These are phyloP conservation scores for Elaphurus davidianus DNA, from an alignment of 2,113 vertebrate species.

Conservation along the genomic window DNA sequence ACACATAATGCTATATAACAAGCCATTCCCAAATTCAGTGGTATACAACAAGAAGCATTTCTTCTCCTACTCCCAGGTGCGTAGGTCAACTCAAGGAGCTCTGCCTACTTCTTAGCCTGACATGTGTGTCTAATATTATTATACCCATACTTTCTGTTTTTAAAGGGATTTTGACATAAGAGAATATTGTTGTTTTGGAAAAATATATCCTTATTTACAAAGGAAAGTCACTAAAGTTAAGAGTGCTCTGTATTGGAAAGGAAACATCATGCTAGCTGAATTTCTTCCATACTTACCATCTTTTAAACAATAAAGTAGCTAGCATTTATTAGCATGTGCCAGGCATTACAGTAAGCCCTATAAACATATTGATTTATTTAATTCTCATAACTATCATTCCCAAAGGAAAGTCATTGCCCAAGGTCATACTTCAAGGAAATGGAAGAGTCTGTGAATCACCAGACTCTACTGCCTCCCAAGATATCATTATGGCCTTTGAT, in stretches of 20 bases:
- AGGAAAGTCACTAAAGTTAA: not conserved
- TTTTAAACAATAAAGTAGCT: slow-evolving; percentile 42
- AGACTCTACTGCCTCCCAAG: not conserved
- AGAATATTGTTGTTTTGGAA: not conserved
- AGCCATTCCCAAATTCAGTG: not conserved
- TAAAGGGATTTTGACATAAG: not conserved
- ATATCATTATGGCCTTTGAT: not conserved
- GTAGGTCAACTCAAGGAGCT: not conserved
- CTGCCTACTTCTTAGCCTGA: not conserved
- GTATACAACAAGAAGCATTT: not conserved
- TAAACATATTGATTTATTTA: not conserved
- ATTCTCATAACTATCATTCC: not conserved
- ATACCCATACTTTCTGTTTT: not conserved
- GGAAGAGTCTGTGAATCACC: not conserved
- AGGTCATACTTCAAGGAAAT: not conserved
- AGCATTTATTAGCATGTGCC: slow-evolving; percentile 37
- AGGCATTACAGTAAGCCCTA: not conserved
- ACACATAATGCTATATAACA: not conserved
- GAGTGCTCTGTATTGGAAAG: slow-evolving; percentile 6
- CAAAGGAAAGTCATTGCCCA: not conserved
- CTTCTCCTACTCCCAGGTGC: not conserved
- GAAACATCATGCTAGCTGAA: not conserved
- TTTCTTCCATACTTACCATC: not conserved
- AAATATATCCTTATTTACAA: slow-evolving; percentile 42
- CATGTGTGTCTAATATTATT: not conserved